phyloP scores from a whole-genome alignment of 2,797 vertebrate genomes.

The Ptychobarbus kaznakovi region DNA sequence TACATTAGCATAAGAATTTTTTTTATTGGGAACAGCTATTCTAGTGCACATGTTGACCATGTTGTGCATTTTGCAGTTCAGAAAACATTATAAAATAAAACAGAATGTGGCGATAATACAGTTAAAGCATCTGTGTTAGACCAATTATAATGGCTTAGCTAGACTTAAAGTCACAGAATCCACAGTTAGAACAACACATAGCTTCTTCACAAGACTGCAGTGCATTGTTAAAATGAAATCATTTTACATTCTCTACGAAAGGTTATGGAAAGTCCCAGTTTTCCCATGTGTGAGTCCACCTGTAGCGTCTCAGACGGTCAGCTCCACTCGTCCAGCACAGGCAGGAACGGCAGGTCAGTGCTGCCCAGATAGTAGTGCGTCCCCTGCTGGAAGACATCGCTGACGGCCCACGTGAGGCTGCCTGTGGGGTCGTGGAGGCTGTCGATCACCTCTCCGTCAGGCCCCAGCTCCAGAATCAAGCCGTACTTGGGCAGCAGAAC shows the following conservation, averaged over 20 bases:
- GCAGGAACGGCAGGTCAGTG: slow-evolving; percentile 75
- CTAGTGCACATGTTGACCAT: background rate
- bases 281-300: background rate
- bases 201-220: background rate
- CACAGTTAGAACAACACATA: slow-evolving; percentile 9
- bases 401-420: slow-evolving; percentile 71
- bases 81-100: background rate
- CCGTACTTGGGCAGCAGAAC: slow-evolving; percentile 70
- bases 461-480: slow-evolving; percentile 74
- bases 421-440: slow-evolving; percentile 70
- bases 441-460: slow-evolving; percentile 62
- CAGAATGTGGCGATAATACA: background rate
- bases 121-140: background rate
- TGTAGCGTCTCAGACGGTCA: slow-evolving; percentile 24
- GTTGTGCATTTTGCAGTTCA: background rate
- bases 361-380: slow-evolving; percentile 72
- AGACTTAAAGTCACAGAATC: background rate
- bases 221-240: background rate
- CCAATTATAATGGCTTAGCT: background rate
- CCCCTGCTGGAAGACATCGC: slow-evolving; percentile 75
- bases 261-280: background rate
- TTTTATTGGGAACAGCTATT: background rate
- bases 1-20: background rate
- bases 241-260: background rate
- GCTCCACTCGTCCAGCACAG: slow-evolving; percentile 66